phyloP scores from a whole-genome alignment of 92 coral and sea anemone genomes.

The Pocillopora grandis region DNA sequence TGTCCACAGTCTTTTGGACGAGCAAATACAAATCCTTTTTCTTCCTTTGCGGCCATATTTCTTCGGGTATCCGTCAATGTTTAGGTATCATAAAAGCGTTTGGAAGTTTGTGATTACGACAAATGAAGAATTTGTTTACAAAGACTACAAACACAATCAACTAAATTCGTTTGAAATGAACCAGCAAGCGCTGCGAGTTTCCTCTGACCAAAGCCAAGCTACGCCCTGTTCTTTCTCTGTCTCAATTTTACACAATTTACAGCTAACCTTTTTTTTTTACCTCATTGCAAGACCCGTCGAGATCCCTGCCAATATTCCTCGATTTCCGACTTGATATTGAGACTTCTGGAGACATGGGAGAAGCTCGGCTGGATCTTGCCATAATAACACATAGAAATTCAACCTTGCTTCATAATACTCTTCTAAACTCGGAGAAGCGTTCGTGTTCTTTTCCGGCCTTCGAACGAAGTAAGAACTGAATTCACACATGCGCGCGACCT shows the following conservation, averaged over 20 bases:
- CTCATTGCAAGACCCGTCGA: not conserved
- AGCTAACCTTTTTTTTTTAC: not conserved
- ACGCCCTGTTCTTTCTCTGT: not conserved
- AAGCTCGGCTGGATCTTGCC: constrained; percentile 26
- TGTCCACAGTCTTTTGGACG: not conserved
- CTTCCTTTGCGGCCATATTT: not conserved
- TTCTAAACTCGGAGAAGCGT: not conserved
- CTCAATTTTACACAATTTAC: not conserved
- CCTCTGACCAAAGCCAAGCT: no score
- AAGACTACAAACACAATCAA: not conserved
- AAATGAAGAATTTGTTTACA: constrained; percentile 30
- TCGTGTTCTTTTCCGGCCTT: not conserved
- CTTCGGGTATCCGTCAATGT: not conserved
- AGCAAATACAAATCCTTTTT: no score
- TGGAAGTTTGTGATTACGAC: constrained; percentile 15
- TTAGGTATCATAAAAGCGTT: not conserved
- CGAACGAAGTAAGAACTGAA: not conserved
- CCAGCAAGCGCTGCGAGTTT: not conserved
- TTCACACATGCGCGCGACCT: constrained; percentile 14
- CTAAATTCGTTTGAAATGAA: constrained; percentile 24
- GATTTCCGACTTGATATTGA: not conserved
- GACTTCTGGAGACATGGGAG: not conserved
- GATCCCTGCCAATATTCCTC: not conserved
- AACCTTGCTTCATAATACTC: not conserved
- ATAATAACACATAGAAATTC: not conserved